Conservation (phyloP, 2,888 invertebrate species). For the Drosophila algonquin region DNA sequence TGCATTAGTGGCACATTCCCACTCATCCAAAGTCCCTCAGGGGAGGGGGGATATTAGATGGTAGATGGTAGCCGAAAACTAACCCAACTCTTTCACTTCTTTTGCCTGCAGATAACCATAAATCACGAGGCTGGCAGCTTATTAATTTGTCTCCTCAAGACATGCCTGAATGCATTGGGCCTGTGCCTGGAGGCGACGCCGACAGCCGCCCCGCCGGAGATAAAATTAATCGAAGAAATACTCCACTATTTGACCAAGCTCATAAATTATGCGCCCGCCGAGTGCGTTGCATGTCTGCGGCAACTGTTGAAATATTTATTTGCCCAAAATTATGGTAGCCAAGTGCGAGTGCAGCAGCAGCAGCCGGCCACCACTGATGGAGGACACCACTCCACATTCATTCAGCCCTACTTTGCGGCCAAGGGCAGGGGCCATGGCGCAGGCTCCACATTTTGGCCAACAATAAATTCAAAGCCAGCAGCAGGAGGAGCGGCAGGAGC, state of each 20-base stretch:
- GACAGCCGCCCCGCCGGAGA: conserved; percentile 55
- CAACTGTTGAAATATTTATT: conserved; percentile 90
- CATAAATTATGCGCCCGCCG: conserved; percentile 88
- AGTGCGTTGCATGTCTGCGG: conserved; percentile 89
- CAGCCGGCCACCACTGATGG: conserved; percentile 22
- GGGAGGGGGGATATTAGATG: background rate
- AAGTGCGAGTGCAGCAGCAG: conserved; percentile 60
- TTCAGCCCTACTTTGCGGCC: conserved; percentile 65
- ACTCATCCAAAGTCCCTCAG: background rate
- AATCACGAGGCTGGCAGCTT: conserved; percentile 90
- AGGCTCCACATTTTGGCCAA: conserved; percentile 54
- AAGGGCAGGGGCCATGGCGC: conserved; percentile 43
- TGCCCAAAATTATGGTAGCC: conserved; percentile 87
- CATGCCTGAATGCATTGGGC: conserved; percentile 81
- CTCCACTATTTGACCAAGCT: conserved; percentile 89
- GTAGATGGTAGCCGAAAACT: background rate
- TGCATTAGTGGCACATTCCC: conserved; percentile 58
- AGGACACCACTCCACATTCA: conserved; percentile 57
- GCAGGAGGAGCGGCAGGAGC: conserved; percentile 22
- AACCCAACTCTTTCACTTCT: background rate
- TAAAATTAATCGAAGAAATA: conserved; percentile 88
- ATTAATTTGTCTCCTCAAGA: conserved; percentile 85
- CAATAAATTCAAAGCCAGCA: conserved; percentile 58
- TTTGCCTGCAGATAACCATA: conserved; percentile 87
- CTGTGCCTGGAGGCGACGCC: conserved; percentile 79